Evolutionary conservation across 2,888 invertebrate genomes (phyloP), one percentile per base, ranked within the genome.

Genomic region (Lumbricus terrestris): DNA sequence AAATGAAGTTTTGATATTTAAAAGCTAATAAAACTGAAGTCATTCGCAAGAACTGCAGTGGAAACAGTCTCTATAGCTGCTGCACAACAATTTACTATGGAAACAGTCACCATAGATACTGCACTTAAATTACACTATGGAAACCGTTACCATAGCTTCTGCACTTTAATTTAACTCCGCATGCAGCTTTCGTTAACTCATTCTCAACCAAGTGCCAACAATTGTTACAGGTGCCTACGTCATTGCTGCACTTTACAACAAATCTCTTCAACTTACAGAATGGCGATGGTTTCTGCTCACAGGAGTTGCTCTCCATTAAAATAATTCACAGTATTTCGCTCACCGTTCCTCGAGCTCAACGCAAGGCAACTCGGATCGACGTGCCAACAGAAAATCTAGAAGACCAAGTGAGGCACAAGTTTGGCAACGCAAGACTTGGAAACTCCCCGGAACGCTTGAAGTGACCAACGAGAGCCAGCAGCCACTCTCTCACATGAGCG

Each of bases 241-340:
- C n/a, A 8, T 69, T 8, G 11, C 16, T n/a, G 29, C 69, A 29
- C 29, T 69, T n/a, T 69, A 69, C 69, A n/a, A 29, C n/a, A n/a
- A n/a, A 8, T 29, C 69, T 69, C 69, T 69, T 6, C 69, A n/a
- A 69, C 8, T 69, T 69, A 23, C 69, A 69, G 69, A n/a, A n/a
- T n/a, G 29, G 29, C 13, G 4, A 69, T 23, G 18, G 29, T 69
- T 69, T 69, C 69, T 69, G 29, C n/a, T 47, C 47, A 47, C 20
- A 13, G n/a, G 29, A 69, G 69, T 13, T 69, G 69, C 69, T 69
- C 69, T 29, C n/a, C 69, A 8, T 29, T n/a, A 69, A 69, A 69
- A 69, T 69, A 69, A 69, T n/a, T 69, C n/a, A 69, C 69, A 69
- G 69, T 69, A 69, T n/a, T 69, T 69, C 69, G 69, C 69, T 69